Evolutionary conservation across 2,888 invertebrate genomes (phyloP).

Genomic region (Amphiduros pacificus): DNA sequence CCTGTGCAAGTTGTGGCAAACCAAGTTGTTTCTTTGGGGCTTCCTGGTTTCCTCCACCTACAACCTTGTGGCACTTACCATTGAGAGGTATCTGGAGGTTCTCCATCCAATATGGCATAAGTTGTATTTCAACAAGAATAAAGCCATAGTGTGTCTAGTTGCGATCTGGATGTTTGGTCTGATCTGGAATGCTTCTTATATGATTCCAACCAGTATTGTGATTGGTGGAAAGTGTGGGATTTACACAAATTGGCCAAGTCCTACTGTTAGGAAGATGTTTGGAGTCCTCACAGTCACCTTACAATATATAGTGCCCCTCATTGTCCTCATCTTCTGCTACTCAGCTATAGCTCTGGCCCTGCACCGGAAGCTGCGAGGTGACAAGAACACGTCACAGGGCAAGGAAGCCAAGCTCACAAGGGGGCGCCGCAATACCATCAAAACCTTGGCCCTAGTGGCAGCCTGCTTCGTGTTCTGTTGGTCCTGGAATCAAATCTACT

Average conservation of each 20-base stretch:
- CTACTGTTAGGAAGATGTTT: background rate
- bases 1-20: slow-evolving; percentile 26
- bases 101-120: slow-evolving; percentile 30
- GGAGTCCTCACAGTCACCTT: slow-evolving; percentile 23
- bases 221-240: slow-evolving; percentile 22
- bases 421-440: slow-evolving; percentile 24
- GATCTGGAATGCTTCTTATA: slow-evolving; percentile 8
- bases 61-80: slow-evolving; percentile 22
- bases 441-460: slow-evolving; percentile 24
- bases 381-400: background rate
- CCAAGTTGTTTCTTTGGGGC: slow-evolving; percentile 26
- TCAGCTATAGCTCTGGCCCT: slow-evolving; percentile 20
- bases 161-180: slow-evolving; percentile 21
- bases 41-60: slow-evolving; percentile 26
- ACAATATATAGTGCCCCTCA: slow-evolving; percentile 26
- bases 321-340: slow-evolving; percentile 25
- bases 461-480: slow-evolving; percentile 25
- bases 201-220: slow-evolving; percentile 11
- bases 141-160: slow-evolving; percentile 6
- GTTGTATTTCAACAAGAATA: slow-evolving; percentile 18
- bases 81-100: slow-evolving; percentile 24
- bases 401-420: slow-evolving; percentile 4
- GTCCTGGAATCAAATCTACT: slow-evolving; percentile 27
- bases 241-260: slow-evolving; percentile 21
- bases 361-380: slow-evolving; percentile 5